A percentile compares a stretch with the other conserved stretches of the same genome.
Evolutionary conservation across 1,140 invertebrate species (phyloP).

Genomic region (Eumeta japonica): DNA sequence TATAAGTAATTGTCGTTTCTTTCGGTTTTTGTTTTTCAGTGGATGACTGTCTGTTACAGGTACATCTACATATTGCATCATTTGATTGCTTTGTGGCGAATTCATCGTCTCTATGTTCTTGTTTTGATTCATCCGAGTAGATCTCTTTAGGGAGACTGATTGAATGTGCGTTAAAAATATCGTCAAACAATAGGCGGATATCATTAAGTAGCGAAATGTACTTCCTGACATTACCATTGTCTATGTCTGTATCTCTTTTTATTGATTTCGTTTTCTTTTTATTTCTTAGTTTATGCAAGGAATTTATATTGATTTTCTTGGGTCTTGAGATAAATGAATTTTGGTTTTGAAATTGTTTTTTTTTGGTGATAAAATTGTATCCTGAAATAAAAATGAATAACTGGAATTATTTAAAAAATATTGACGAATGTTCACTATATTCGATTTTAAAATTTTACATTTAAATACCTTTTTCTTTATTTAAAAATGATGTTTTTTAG

Average conservation of each 20-base stretch:
- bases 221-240: too few relatives aligned
- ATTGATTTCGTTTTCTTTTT: conserved; percentile 21
- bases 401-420: too few relatives aligned
- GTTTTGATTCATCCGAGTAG: conserved; percentile 25
- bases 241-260: conserved; percentile 26
- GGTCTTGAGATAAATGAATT: conserved; percentile 28
- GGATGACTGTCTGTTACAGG: conserved; percentile 13
- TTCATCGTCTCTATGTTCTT: conserved; percentile 12
- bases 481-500: too few relatives aligned
- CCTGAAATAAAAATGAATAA: too few relatives aligned
- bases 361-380: too few relatives aligned
- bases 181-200: conserved; percentile 41
- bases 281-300: conserved; percentile 17
- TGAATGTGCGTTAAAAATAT: conserved; percentile 31
- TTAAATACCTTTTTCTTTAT: too few relatives aligned
- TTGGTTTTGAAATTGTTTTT: conserved; percentile 29
- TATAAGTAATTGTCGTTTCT: conserved; percentile 35
- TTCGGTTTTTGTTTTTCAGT: conserved; percentile 16
- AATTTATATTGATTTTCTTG: conserved; percentile 26
- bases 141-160: too few relatives aligned
- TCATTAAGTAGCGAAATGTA: conserved; percentile 42
- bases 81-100: conserved; percentile 11
- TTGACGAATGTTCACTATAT: too few relatives aligned
- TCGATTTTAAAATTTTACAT: too few relatives aligned
- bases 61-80: conserved; percentile 20